Percentiles rank a stretch among this genome's conserved stretches.
phyloP scores from a whole-genome alignment of 2,113 vertebrate genomes.

The Atractosteus spatula region DNA sequence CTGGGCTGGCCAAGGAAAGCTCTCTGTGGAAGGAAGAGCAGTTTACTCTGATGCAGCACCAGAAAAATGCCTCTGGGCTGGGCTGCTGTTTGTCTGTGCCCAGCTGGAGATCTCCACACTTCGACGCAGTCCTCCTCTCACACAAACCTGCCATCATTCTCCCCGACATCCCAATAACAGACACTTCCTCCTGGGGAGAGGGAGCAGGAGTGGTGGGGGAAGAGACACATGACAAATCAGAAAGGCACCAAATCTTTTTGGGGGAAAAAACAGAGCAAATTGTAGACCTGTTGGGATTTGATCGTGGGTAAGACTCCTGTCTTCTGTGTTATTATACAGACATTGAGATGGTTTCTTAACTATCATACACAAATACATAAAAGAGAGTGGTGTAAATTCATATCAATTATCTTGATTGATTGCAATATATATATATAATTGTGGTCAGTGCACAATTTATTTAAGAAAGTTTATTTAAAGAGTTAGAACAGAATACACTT shows the following conservation, averaged over 20 bases:
- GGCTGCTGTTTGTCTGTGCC: constrained; percentile 64
- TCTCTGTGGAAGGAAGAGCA: constrained; percentile 42
- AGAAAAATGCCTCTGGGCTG: constrained; percentile 30
- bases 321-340: too few relatives aligned
- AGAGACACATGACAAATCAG: background rate
- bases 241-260: background rate
- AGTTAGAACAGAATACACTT: too few relatives aligned
- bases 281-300: background rate
- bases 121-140: constrained; percentile 5
- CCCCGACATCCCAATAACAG: constrained; percentile 57
- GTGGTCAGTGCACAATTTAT: background rate
- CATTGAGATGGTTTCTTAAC: too few relatives aligned
- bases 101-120: constrained; percentile 45
- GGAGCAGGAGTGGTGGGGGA: background rate
- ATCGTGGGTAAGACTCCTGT: too few relatives aligned
- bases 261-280: background rate
- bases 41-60: constrained; percentile 24
- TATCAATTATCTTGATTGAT: too few relatives aligned
- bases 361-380: too few relatives aligned
- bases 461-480: background rate
- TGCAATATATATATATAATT: too few relatives aligned
- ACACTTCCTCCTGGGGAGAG: constrained; percentile 33
- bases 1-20: constrained; percentile 19
- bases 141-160: constrained; percentile 57
- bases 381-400: too few relatives aligned